Evolutionary conservation across 1,140 invertebrate species (phyloP).

Genomic region (Ceratosolen solmsi): DNA sequence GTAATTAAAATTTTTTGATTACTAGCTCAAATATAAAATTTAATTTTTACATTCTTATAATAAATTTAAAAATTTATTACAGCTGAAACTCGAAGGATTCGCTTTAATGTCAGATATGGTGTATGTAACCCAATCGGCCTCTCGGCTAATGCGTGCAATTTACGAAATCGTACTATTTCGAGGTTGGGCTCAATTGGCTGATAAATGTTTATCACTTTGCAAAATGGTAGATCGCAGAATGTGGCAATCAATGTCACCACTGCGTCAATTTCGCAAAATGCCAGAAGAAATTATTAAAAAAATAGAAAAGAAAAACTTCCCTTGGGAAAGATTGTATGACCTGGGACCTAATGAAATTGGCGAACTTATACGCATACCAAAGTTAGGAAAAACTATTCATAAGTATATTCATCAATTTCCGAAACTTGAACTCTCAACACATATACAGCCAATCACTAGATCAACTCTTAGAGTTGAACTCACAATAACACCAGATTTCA

Average conservation of each 20-base stretch:
- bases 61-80: not conserved
- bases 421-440: conserved; percentile 93
- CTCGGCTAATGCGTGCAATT: conserved; percentile 95
- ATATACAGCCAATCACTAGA: conserved; percentile 98
- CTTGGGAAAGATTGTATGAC: conserved; percentile 96
- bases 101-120: conserved; percentile 99
- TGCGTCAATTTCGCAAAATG: conserved; percentile 98
- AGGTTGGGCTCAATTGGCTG: conserved; percentile 98
- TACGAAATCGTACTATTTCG: conserved; percentile 94
- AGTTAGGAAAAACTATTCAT: conserved; percentile 97
- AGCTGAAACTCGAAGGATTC: conserved; percentile 96
- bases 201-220: conserved; percentile 95
- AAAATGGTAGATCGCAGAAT: conserved; percentile 99
- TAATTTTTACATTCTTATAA: not conserved
- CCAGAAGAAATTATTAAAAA: conserved; percentile 98
- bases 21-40: too few relatives aligned
- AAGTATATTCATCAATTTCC: conserved; percentile 99
- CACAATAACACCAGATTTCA: conserved; percentile 99
- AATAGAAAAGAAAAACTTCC: conserved; percentile 98
- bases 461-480: conserved; percentile 95
- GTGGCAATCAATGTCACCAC: conserved; percentile 99
- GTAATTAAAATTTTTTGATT: too few relatives aligned
- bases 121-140: conserved; percentile 98
- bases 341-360: conserved; percentile 97
- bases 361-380: conserved; percentile 95